phyloP scores from a whole-genome alignment of 2,797 vertebrate species.

The Chrosomus eos region DNA sequence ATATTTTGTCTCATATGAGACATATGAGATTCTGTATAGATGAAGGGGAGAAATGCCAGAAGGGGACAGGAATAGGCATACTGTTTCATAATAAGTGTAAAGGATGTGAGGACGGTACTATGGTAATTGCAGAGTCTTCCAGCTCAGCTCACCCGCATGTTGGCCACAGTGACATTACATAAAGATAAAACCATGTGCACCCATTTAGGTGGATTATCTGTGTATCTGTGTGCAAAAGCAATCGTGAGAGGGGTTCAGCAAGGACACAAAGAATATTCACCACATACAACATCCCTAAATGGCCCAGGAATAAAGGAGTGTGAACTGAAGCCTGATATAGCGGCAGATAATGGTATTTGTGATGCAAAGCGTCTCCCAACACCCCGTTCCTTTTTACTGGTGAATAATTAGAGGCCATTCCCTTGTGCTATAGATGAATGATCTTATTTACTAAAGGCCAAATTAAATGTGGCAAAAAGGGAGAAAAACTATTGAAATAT shows the following conservation, averaged over 20 bases:
- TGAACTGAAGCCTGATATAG: neutral
- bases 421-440: constrained; percentile 18
- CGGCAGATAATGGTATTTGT: constrained; percentile 41
- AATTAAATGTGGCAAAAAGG: constrained; percentile 39
- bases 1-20: neutral
- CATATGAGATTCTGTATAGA: neutral
- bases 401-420: constrained; percentile 25
- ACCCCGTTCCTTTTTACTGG: neutral
- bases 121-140: neutral
- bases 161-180: neutral
- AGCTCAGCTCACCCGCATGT: constrained; percentile 1
- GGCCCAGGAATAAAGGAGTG: neutral
- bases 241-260: neutral
- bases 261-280: constrained; percentile 18
- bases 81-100: neutral
- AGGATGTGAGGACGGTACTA: neutral
- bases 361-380: constrained; percentile 2
- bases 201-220: constrained; percentile 31
- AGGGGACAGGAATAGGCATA: neutral
- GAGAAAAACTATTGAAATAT: constrained; percentile 35
- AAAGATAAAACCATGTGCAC: constrained; percentile 36
- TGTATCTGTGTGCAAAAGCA: neutral
- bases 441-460: constrained; percentile 39
- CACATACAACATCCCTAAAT: constrained; percentile 14
- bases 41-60: neutral